These are phyloP conservation scores for Agonopterix heracliana DNA, from an alignment of 2,888 invertebrate species.

Conservation along the genomic window DNA sequence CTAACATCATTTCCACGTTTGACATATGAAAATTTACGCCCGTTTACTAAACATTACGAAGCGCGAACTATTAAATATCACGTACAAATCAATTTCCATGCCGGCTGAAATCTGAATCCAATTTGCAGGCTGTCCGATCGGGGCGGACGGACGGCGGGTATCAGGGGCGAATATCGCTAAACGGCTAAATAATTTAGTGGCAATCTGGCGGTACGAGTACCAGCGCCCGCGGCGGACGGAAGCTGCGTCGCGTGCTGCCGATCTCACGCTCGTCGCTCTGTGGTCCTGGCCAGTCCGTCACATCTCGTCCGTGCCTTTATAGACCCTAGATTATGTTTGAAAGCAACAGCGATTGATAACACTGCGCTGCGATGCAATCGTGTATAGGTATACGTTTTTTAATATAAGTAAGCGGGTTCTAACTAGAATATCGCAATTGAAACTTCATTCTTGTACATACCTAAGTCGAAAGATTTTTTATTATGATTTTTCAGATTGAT, in stretches of 20 bases:
- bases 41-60: slow-evolving; percentile 38
- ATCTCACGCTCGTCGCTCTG: slow-evolving; percentile 1
- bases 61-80: slow-evolving; percentile 62
- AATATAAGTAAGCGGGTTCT: too few species aligned
- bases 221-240: slow-evolving; percentile 23
- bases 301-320: not conserved
- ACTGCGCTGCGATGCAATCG: not conserved
- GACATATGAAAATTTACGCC: slow-evolving; percentile 3
- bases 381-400: too few species aligned
- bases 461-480: too few species aligned
- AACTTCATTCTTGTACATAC: too few species aligned
- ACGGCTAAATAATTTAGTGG: slow-evolving; percentile 74
- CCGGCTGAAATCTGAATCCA: slow-evolving; percentile 72
- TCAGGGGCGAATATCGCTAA: slow-evolving; percentile 71
- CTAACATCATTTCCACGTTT: too few species aligned
- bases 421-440: too few species aligned
- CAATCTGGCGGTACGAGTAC: slow-evolving; percentile 36
- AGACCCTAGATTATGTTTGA: not conserved
- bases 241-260: slow-evolving; percentile 25
- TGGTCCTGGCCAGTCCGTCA: slow-evolving; percentile 1
- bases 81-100: slow-evolving; percentile 70
- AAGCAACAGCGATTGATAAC: not conserved
- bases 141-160: slow-evolving; percentile 50
- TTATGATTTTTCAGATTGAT: too few species aligned
- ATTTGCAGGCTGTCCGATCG: slow-evolving; percentile 73